Evolutionary conservation across 1,140 invertebrate species (phyloP).

Genomic region (Panonychus citri): DNA sequence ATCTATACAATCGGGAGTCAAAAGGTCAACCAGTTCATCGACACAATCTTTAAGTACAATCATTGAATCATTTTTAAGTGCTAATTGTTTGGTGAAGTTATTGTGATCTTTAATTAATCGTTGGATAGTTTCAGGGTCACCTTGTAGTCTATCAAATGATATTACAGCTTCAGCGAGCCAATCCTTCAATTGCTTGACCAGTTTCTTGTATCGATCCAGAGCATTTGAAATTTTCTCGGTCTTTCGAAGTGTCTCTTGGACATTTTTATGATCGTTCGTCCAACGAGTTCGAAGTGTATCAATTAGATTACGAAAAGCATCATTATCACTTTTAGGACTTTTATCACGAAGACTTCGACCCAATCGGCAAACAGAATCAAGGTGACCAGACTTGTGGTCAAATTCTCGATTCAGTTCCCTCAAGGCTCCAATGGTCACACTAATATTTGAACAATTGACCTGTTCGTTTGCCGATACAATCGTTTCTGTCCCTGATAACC

Average conservation of each 20-base stretch:
- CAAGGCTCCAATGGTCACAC: neutral
- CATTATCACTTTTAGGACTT: slow-evolving; percentile 68
- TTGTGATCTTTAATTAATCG: slow-evolving; percentile 75
- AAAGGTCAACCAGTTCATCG: slow-evolving; percentile 58
- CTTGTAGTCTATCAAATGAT: slow-evolving; percentile 59
- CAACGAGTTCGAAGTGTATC: slow-evolving; percentile 74
- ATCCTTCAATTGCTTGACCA: slow-evolving; percentile 69
- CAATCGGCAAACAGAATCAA: slow-evolving; percentile 63
- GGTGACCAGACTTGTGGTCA: slow-evolving; percentile 63
- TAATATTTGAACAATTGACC: neutral
- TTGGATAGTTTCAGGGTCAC: slow-evolving; percentile 83
- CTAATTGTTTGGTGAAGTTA: slow-evolving; percentile 68
- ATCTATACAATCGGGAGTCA: slow-evolving; percentile 41
- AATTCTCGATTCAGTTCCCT: slow-evolving; percentile 34
- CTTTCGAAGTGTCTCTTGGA: slow-evolving; percentile 74
- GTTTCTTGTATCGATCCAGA: slow-evolving; percentile 86
- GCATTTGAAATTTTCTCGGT: slow-evolving; percentile 80
- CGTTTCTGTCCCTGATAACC: neutral
- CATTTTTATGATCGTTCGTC: slow-evolving; percentile 76
- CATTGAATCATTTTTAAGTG: slow-evolving; percentile 32
- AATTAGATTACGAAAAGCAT: slow-evolving; percentile 54
- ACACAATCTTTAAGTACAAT: slow-evolving; percentile 61
- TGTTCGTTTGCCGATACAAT: slow-evolving; percentile 22
- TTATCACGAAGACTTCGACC: slow-evolving; percentile 76
- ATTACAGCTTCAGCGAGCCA: slow-evolving; percentile 63